Base-by-base conservation (phyloP, 2,797 vertebrate species). In the Syndactyla subalaris region DNA sequence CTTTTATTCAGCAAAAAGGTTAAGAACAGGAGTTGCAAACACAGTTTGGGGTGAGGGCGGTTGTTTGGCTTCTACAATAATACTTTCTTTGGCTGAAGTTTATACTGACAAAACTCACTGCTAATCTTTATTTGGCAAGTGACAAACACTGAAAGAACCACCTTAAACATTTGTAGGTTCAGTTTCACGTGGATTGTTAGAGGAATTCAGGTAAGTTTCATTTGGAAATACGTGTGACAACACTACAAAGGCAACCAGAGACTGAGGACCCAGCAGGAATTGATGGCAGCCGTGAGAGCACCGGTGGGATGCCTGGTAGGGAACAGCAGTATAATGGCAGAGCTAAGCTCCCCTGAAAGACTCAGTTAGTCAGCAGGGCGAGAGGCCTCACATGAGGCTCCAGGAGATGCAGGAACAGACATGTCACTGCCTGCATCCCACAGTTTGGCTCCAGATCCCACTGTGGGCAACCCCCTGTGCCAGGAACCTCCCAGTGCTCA, bases 371-470 rank as follows among this genome's bases (percentile, higher is more conserved):
- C 70, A 55, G 61, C 65, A 54, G 65, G 1, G 39, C 27, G 12
- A 22, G 29, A 34, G 19, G 20, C 32, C 22, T 2, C 0, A 1
- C 6, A 2, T 21, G 7, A 27, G 39, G 58, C 62, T 66, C 23
- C 76, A 26, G 75, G 54, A 41, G 32, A 39, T 2, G 11, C 52
- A 76, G 7, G 7, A 34, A 5, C 2, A 38, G 82, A 12, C 10
- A 1, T 1, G 3, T 3, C 71, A 19, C 29, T 59, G 61, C 58
- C 48, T 0, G 0, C 1, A n/a, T 23, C 24, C 62, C 43, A 3
- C 18, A 1, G 43, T 1, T 6, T 1, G 14, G 75, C 20, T 8
- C 30, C 89, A 18, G n/a, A 23, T 10, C 61, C 11, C 34, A 1
- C 57, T 0, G 12, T 2, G 39, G 65, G 73, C 43, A 67, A 8